Base-by-base conservation (phyloP, 2,888 invertebrate genomes). In the Papilio protenor region DNA sequence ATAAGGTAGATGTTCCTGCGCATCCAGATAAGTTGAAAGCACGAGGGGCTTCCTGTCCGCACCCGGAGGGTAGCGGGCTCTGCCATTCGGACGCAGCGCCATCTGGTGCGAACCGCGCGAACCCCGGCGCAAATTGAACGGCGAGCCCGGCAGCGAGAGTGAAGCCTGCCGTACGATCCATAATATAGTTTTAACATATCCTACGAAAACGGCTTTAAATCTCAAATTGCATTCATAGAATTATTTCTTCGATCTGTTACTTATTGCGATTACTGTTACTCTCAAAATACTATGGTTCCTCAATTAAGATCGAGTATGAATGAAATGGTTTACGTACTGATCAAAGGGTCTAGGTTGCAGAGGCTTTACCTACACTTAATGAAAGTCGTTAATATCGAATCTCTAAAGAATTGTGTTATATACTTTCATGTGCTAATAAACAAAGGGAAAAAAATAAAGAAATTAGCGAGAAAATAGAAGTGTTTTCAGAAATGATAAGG, bases 101-200 rank as follows among this genome's bases (percentile, higher is more conserved):
- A 98, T 98, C 95, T 98, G 98, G 92, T 99, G 98, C 87, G 98
- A 98, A 84, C 98, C 98, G 85, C 98, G 96, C 86, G 98, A 98
- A 84, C 97, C 98, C 85, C 98, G 96, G 81, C 99, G 97, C 87
- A 97, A 95, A 95, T 98, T 98, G 96, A 98, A 99, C 86, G 99
- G 99, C 85, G 99, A 99, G 86, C 99, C 99, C 87, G 99, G 99
- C 90, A 99, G 96, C 94, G 99, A 99, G 92, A 98, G 96, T 94
- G 99, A 99, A 90, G 98, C 98, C 99, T 99, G 96, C 87, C 85
- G 85, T 77, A 78, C 82, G 85, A 89, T 84, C 81, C 79, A 80
- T 72, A 78, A 77, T 82, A 88, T 81, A 88, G 84, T 72, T 70
- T 73, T 77, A 47, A n/a, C 33, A 40, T 14, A 55, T 27, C 2